Base-by-base conservation (phyloP, 2,797 vertebrate genomes). In the Ctenosaura bakeri region DNA sequence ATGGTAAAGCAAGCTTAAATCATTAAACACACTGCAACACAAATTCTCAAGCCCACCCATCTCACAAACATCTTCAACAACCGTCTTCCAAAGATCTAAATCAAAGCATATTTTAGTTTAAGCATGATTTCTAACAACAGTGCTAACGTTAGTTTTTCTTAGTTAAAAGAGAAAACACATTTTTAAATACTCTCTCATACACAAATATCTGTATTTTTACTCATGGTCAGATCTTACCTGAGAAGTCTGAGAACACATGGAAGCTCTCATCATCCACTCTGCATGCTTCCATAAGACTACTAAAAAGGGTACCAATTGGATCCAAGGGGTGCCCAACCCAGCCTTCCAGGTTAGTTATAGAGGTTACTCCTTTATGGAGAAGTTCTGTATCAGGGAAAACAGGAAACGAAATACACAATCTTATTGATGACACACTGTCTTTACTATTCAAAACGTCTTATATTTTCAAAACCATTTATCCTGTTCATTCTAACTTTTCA, bases 241-340 rank as follows among this genome's bases (percentile, higher is more conserved):
- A 97, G 96, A 98, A 98, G 93, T 99, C 98, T 20, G 98, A 97
- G 94, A 98, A 98, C 87, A 98, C 98, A 87, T 97, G 95, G 79
- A 97, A 97, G 89, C 91, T 91, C 85, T 99, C 98, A 83, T 99
- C 98, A 59, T 98, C 98, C 7, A 94, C 97, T 83, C 97, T 97
- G 88, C 98, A 98, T 3, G 98, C 98, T 97, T 99, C 99, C 94
- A 98, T 99, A 78, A 99, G 97, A 88, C 98, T 99, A 97, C 98
- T 98, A 93, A 99, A 99, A 87, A 99, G 98, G 6, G 98, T 99
- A 29, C 99, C 98, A 87, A 99, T 98, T 22, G 99, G 99, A 90
- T 99, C 99, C 94, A 99, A 93, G 1, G 99, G 99, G 94, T 99
- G 99, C 87, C 99, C 99, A 93, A 99, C 99, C 99, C 99, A 99